Conservation (phyloP, 2,113 vertebrate species). For the Tringa solitaria region DNA sequence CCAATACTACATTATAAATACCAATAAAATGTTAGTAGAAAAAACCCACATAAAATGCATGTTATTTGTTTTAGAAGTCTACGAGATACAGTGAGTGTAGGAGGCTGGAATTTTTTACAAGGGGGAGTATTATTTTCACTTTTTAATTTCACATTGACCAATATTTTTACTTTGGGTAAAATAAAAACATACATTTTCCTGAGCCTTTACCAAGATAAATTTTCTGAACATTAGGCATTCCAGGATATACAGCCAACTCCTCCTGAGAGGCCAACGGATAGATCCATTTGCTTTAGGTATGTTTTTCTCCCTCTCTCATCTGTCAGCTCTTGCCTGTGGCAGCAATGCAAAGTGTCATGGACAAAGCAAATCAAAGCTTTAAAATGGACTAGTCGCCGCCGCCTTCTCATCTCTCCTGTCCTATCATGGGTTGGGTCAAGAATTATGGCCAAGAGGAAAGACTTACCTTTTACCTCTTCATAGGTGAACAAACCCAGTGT, state of each 20-base stretch:
- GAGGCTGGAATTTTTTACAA: constrained; percentile 56
- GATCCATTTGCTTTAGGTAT: constrained; percentile 33
- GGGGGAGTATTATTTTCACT: constrained; percentile 58
- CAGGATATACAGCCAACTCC: constrained; percentile 43
- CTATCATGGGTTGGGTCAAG: not conserved
- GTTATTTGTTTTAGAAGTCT: constrained; percentile 63
- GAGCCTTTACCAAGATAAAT: constrained; percentile 67
- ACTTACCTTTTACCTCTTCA: not conserved
- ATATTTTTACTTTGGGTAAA: constrained; percentile 69
- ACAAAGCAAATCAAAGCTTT: not conserved
- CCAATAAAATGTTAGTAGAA: constrained; percentile 55
- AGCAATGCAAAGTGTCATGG: not conserved
- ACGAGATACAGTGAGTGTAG: constrained; percentile 28
- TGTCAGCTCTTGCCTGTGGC: not conserved
- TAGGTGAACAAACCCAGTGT: not conserved
- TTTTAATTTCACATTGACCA: constrained; percentile 67
- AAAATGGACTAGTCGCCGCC: not conserved
- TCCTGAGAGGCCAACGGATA: constrained; percentile 40
- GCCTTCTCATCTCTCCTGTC: not conserved
- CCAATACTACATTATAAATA: constrained; percentile 57
- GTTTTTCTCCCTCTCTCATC: not conserved
- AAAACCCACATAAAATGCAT: constrained; percentile 41
- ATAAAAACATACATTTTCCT: constrained; percentile 70
- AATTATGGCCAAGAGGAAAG: not conserved
- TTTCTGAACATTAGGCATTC: constrained; percentile 61